Evolutionary conservation across 2,113 vertebrate species (phyloP).

Genomic region (Spheniscus mendiculus): DNA sequence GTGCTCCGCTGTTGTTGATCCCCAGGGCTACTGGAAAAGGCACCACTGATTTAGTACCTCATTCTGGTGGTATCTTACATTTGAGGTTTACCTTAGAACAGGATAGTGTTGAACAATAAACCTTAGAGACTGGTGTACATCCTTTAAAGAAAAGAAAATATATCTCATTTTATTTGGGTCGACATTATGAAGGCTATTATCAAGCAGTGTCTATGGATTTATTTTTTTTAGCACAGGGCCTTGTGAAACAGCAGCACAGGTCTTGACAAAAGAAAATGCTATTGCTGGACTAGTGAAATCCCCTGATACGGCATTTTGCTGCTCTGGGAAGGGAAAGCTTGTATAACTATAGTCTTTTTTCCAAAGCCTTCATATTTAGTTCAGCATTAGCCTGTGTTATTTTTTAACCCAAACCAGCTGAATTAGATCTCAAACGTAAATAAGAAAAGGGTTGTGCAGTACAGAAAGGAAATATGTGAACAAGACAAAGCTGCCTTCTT

Average conservation of each 20-base stretch:
- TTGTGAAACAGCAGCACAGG: neutral
- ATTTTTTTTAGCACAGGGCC: neutral
- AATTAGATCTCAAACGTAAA: neutral
- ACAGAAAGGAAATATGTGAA: neutral
- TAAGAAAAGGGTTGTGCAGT: neutral
- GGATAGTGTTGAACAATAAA: neutral
- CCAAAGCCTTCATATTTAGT: neutral
- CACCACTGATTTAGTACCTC: neutral
- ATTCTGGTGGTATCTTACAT: neutral
- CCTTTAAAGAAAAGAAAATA: neutral
- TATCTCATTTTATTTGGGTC: neutral
- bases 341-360: neutral
- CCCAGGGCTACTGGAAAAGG: neutral
- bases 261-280: neutral
- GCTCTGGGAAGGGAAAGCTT: neutral
- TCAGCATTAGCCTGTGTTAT: neutral
- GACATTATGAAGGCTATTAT: neutral
- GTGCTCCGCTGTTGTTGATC: neutral
- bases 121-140: neutral
- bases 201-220: neutral
- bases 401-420: neutral
- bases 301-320: neutral
- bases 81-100: neutral
- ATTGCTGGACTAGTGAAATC: neutral
- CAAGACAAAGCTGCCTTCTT: neutral